Evolutionary conservation across 2,797 vertebrate genomes (phyloP), one percentile per base, ranked within the genome.

Genomic region (Phyllotis vaccarum): DNA sequence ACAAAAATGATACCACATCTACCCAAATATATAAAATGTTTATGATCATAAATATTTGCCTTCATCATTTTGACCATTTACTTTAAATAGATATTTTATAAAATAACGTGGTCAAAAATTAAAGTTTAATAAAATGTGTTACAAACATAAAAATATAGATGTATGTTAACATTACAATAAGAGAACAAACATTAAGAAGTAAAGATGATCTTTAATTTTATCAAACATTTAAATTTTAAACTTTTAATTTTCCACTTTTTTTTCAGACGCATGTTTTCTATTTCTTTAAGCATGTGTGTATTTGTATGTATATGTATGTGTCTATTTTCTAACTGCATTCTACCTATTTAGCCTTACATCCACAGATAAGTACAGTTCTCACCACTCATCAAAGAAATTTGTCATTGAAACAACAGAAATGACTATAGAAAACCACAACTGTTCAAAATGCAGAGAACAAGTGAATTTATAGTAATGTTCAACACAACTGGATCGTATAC

Each of bases 41-140:
- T 81, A 91, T 79, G 49, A 95, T 64, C 6, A 21, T 3, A 54
- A 94, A 60, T 75, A 74, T 75, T 87, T 90, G n/a, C 22, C 37
- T n/a, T 85, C 6, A 87, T 46, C 43, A 37, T 74, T 80, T 91
- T 75, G 31, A 5, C 54, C 49, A 74, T 78, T 92, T 92, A 82
- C 10, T 89, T 75, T 3, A 54, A 64, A 81, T 76, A 27, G 1
- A 49, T 89, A 40, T 58, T 78, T 75, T 76, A 66, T 27, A 88
- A 49, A 49, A 49, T 49, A 49, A 49, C 5, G n/a, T n/a, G n/a
- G n/a, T n/a, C n/a, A 46, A 46, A 58, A 43, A 40, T n/a, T 12
- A 22, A 16, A 75, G 1, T 49, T 43, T 64, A 74, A 66, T 29
- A 49, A 68, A 95, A 78, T 82, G 0, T 72, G 43, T 94, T 54